phyloP scores from a whole-genome alignment of 2,113 vertebrate species.

The Sminthopsis crassicaudata region DNA sequence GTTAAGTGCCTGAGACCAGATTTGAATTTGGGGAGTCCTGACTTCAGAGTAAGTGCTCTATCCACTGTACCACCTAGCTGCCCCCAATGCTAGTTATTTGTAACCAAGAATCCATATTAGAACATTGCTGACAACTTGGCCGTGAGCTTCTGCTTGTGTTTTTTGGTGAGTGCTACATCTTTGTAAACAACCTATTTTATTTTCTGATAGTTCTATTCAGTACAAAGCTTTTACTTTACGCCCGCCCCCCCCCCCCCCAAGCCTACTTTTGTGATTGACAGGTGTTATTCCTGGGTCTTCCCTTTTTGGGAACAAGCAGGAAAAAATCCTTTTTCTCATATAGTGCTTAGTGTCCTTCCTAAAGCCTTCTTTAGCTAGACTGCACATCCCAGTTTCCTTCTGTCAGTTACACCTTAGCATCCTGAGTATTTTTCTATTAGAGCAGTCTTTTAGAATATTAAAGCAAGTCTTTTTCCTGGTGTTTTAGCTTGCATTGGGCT shows the following conservation, averaged over 20 bases:
- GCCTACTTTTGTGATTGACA: not conserved
- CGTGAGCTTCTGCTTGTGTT: not conserved
- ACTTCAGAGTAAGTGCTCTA: no score
- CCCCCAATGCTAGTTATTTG: not conserved
- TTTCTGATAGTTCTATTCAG: not conserved
- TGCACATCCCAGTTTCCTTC: not conserved
- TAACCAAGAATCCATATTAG: not conserved
- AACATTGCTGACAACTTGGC: not conserved
- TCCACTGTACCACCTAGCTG: no score
- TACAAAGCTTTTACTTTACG: not conserved
- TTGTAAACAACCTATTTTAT: not conserved
- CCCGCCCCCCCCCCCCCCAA: not conserved
- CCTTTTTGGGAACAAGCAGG: not conserved
- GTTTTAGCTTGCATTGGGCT: not conserved
- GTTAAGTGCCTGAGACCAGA: no score
- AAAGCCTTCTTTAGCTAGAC: not conserved
- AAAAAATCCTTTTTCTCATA: not conserved
- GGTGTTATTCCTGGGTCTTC: not conserved
- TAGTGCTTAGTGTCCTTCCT: not conserved
- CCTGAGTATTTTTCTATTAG: not conserved
- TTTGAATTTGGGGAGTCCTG: no score
- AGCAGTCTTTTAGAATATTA: not conserved
- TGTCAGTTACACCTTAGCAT: not conserved
- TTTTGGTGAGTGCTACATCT: not conserved
- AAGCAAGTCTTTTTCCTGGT: not conserved